A percentile compares a stretch with the other conserved stretches of the same genome.
Evolutionary conservation across 2,888 invertebrate species (phyloP).

Genomic region (Aspidiotus destructor): DNA sequence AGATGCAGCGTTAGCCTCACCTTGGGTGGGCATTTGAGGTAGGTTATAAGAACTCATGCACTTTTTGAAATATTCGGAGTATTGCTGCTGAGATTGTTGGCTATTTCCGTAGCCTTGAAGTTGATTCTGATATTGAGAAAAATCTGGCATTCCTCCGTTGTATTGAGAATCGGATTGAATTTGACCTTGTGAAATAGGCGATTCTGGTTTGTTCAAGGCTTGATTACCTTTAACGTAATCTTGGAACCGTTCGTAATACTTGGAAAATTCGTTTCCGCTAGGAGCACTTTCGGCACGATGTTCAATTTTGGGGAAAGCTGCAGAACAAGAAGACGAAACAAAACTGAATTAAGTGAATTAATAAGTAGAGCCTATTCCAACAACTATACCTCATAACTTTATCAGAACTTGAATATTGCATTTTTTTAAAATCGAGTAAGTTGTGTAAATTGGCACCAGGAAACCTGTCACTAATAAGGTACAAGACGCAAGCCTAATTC

Average conservation of each 20-base stretch:
- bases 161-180: conserved; percentile 15
- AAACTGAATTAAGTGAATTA: neutral
- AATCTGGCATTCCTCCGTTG: neutral
- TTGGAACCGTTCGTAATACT: conserved; percentile 22
- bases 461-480: too few species aligned
- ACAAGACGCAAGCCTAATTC: too few species aligned
- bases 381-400: too few species aligned
- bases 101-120: neutral
- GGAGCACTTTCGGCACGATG: conserved; percentile 15
- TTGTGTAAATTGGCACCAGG: too few species aligned
- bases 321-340: neutral
- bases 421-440: too few species aligned
- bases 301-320: conserved; percentile 23
- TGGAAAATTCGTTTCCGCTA: conserved; percentile 5
- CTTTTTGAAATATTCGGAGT: neutral
- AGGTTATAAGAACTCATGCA: neutral
- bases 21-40: too few species aligned
- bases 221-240: conserved; percentile 14
- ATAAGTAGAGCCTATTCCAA: neutral
- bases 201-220: conserved; percentile 5
- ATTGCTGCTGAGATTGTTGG: neutral
- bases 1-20: too few species aligned
- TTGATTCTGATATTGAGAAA: neutral
- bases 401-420: too few species aligned
- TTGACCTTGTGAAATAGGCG: neutral